A percentile compares a stretch with the other conserved stretches of the same genome.
These are phyloP conservation scores for Xestia ashworthii DNA, from an alignment of 2,888 invertebrate genomes.

Conservation along the genomic window DNA sequence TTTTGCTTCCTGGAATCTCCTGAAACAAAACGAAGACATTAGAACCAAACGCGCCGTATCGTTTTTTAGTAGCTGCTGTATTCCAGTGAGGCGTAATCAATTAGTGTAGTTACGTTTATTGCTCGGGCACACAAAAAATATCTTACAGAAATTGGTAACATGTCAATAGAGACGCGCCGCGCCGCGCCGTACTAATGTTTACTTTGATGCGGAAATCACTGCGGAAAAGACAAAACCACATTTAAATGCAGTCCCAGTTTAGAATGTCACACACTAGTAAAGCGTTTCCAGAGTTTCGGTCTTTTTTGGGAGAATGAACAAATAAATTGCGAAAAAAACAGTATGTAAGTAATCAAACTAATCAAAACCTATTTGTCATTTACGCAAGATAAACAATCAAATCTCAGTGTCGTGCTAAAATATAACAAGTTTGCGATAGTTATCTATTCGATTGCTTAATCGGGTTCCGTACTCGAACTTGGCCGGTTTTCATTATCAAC, in stretches of 20 bases:
- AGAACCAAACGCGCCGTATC: not conserved
- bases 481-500: conserved; percentile 7
- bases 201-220: not conserved
- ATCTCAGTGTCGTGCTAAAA: not conserved
- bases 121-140: not conserved
- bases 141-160: conserved; percentile 4
- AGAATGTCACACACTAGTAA: too few species aligned
- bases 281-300: not conserved
- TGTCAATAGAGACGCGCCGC: not conserved
- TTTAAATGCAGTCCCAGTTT: too few species aligned
- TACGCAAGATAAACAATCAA: not conserved
- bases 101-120: conserved; percentile 19
- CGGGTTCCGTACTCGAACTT: too few species aligned
- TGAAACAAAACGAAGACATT: not conserved
- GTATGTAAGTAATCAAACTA: not conserved
- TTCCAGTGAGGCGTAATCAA: not conserved
- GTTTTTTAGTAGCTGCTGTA: not conserved
- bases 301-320: not conserved
- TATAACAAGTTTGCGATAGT: not conserved
- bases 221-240: not conserved
- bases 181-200: conserved; percentile 12
- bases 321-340: not conserved
- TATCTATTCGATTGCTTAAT: not conserved
- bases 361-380: not conserved
- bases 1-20: not conserved